A percentile compares a stretch with the other conserved stretches of the same genome.
Conservation (phyloP, 2,113 vertebrate species). For the Gallinago media region DNA sequence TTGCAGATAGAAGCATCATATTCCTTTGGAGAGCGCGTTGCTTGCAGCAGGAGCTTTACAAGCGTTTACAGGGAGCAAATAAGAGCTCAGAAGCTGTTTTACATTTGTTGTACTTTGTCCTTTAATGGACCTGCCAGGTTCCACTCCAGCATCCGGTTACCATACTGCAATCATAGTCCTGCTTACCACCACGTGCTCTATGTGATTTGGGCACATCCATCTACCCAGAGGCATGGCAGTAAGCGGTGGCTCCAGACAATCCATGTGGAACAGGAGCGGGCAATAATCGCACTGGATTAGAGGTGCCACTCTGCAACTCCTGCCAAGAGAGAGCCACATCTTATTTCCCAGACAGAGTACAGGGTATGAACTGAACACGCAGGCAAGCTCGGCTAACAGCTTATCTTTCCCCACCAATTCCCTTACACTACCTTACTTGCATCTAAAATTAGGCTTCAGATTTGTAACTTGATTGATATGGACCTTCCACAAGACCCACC, state of each 20-base stretch:
- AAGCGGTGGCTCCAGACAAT: slow-evolving; percentile 97
- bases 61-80: slow-evolving; percentile 37
- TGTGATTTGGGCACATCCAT: slow-evolving; percentile 99
- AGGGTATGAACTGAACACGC: neutral
- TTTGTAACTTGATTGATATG: neutral
- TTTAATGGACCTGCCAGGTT: slow-evolving; percentile 62
- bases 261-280: slow-evolving; percentile 98
- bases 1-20: slow-evolving; percentile 46
- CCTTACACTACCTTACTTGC: neutral
- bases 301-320: slow-evolving; percentile 96
- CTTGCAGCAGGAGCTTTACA: slow-evolving; percentile 66
- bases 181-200: slow-evolving; percentile 94
- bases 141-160: slow-evolving; percentile 52
- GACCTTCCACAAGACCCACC: neutral
- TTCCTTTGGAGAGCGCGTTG: neutral
- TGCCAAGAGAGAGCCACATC: slow-evolving; percentile 51
- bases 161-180: slow-evolving; percentile 14
- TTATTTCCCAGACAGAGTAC: neutral
- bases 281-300: slow-evolving; percentile 98
- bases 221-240: slow-evolving; percentile 95
- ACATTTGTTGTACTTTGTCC: slow-evolving; percentile 58
- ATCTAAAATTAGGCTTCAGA: neutral
- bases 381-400: neutral
- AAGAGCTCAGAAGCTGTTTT: slow-evolving; percentile 39
- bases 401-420: neutral